Evolutionary conservation across 2,797 vertebrate species (phyloP).

Genomic region (Hipposideros larvatus): DNA sequence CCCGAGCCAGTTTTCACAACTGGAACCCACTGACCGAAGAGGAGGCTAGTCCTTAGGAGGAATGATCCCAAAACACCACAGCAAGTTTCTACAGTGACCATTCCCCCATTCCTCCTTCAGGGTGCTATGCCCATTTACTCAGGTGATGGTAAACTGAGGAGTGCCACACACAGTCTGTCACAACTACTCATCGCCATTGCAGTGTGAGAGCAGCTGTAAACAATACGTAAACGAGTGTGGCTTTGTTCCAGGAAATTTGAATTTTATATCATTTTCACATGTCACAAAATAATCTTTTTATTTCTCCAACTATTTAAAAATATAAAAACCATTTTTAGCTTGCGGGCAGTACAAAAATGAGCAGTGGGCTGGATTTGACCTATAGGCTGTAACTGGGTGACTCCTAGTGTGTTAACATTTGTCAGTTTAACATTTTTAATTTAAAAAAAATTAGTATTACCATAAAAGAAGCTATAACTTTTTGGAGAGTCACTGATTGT

Average conservation of each 20-base stretch:
- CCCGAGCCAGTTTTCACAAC: neutral
- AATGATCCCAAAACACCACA: neutral
- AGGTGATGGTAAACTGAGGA: neutral
- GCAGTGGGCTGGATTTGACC: neutral
- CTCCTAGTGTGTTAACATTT: neutral
- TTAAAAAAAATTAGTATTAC: neutral
- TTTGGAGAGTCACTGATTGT: neutral
- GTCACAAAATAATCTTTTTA: neutral
- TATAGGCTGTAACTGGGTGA: neutral
- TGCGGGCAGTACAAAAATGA: neutral
- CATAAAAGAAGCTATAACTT: neutral
- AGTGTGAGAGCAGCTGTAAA: neutral
- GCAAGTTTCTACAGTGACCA: neutral
- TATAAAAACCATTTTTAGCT: neutral
- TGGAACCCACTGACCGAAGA: neutral
- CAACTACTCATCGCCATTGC: neutral
- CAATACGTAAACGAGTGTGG: neutral
- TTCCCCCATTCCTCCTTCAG: neutral
- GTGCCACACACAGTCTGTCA: accelerated
- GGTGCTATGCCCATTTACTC: neutral
- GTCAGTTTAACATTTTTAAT: constrained; percentile 16
- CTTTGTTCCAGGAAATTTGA: neutral
- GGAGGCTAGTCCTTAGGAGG: neutral
- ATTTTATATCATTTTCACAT: constrained; percentile 31
- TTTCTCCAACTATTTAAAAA: neutral